These are phyloP conservation scores for Drosophila paranaensis DNA, from an alignment of 2,888 invertebrate genomes.

Conservation along the genomic window DNA sequence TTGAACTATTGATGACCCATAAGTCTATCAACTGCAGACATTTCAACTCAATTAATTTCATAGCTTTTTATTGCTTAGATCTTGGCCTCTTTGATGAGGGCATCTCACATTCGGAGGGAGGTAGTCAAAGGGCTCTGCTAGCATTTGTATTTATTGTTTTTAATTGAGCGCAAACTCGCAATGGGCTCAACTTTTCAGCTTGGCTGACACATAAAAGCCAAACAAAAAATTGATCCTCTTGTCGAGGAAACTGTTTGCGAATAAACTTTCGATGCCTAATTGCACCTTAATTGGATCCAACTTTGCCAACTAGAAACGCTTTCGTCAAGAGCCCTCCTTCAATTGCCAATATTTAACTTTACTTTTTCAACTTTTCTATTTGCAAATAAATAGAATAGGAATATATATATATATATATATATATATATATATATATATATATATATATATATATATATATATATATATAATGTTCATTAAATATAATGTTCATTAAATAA, in stretches of 20 bases:
- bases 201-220: constrained; percentile 14
- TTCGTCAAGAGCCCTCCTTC: not conserved
- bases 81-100: not conserved
- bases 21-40: not conserved
- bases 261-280: constrained; percentile 41
- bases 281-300: constrained; percentile 41
- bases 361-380: not conserved
- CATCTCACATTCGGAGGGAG: not conserved
- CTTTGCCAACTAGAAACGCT: constrained; percentile 17
- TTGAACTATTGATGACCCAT: not conserved
- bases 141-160: constrained; percentile 27
- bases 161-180: constrained; percentile 40
- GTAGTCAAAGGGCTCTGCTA: not conserved
- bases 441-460: not conserved
- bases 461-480: no score
- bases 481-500: no score
- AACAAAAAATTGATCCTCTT: constrained; percentile 30
- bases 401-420: not conserved
- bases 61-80: not conserved
- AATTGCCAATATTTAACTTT: not conserved
- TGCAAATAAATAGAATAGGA: not conserved
- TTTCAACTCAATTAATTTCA: not conserved
- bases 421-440: not conserved
- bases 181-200: constrained; percentile 21
- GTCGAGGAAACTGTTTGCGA: constrained; percentile 21